These are phyloP conservation scores for Xylocampa areola DNA, from an alignment of 2,888 invertebrate genomes.

Conservation along the genomic window DNA sequence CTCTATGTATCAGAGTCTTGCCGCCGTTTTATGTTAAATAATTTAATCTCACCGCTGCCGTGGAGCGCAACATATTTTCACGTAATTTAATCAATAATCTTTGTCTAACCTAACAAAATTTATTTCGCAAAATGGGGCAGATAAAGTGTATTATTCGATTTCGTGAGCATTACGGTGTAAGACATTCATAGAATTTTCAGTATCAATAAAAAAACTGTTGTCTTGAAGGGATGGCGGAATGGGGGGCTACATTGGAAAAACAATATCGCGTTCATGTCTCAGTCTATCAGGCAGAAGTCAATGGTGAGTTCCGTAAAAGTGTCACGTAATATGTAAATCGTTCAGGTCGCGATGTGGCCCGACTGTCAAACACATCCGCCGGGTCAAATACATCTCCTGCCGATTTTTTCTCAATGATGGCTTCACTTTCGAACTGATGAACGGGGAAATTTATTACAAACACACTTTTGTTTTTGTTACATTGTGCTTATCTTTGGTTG, in stretches of 20 bases:
- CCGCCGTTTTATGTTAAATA: conserved; percentile 78
- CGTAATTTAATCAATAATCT: conserved; percentile 81
- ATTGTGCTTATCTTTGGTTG: conserved; percentile 8
- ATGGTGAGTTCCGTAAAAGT: conserved; percentile 85
- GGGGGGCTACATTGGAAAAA: conserved; percentile 80
- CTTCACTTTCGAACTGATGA: conserved; percentile 76
- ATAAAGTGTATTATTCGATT: conserved; percentile 63
- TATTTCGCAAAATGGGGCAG: conserved; percentile 57
- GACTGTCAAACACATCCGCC: conserved; percentile 86
- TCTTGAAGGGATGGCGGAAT: conserved; percentile 72
- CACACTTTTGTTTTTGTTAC: conserved; percentile 54
- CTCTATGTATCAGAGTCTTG: conserved; percentile 75
- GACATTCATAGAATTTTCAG: conserved; percentile 80
- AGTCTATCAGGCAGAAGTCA: conserved; percentile 85
- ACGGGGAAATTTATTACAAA: conserved; percentile 68
- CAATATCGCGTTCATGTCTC: conserved; percentile 86
- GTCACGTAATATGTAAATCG: conserved; percentile 90
- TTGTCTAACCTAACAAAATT: conserved; percentile 70
- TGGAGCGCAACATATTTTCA: conserved; percentile 76
- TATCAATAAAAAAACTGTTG: conserved; percentile 81
- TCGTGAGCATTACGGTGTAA: conserved; percentile 58
- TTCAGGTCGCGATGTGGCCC: conserved; percentile 87
- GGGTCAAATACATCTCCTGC: conserved; percentile 76
- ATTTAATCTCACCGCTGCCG: conserved; percentile 77
- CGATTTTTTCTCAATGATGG: conserved; percentile 83